A percentile compares a stretch with the other conserved stretches of the same genome.
These are phyloP conservation scores for Chelonoidis abingdonii DNA, from an alignment of 2,113 vertebrate genomes.

Conservation along the genomic window DNA sequence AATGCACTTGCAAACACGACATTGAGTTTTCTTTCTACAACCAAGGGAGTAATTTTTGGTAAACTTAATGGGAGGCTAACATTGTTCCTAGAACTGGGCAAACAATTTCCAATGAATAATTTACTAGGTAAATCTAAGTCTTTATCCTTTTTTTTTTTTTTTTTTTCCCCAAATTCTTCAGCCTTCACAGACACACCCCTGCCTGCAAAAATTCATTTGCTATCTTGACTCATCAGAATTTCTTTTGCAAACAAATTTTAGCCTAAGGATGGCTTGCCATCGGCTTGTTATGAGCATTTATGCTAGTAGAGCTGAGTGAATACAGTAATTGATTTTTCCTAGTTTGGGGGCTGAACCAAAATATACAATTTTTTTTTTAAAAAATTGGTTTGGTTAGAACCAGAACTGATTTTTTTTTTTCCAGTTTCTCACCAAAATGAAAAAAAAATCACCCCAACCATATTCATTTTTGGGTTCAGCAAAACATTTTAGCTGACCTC, in stretches of 20 bases:
- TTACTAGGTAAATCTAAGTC: not conserved
- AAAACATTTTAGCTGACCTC: not conserved
- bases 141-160: not conserved
- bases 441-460: no score
- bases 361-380: not conserved
- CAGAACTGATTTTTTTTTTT: not conserved
- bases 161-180: not conserved
- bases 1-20: not conserved
- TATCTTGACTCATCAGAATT: rapidly evolving
- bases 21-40: not conserved
- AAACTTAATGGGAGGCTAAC: not conserved
- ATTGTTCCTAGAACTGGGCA: not conserved
- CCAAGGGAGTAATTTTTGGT: not conserved
- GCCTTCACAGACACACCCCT: not conserved
- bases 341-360: not conserved
- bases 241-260: not conserved
- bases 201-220: not conserved
- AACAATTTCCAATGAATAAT: not conserved
- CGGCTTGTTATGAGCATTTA: not conserved
- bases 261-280: not conserved
- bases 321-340: not conserved
- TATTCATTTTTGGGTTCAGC: not conserved
- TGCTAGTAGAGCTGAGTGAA: not conserved
- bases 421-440: not conserved
- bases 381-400: not conserved